Evolutionary conservation across 92 coral and sea anemone species (phyloP).

Genomic region (Metridium senile): DNA sequence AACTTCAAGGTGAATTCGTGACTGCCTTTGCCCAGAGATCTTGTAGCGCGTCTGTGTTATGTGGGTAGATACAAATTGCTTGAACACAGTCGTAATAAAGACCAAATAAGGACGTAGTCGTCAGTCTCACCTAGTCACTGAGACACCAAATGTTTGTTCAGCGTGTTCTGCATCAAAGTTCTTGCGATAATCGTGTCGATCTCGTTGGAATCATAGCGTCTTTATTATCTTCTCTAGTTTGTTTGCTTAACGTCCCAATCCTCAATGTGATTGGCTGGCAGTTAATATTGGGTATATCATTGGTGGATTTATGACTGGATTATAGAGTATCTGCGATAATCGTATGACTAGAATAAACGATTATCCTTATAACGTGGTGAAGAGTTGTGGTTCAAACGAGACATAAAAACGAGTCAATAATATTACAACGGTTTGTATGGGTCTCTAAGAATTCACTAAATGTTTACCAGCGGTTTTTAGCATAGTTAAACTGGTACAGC

Average conservation of each 20-base stretch:
- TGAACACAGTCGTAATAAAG: too few species aligned
- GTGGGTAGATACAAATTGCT: too few species aligned
- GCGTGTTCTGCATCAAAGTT: background rate
- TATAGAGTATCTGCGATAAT: background rate
- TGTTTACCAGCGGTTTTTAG: background rate
- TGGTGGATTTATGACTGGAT: background rate
- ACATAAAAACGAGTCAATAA: background rate
- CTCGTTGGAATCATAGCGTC: background rate
- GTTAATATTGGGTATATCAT: background rate
- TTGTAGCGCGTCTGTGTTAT: background rate
- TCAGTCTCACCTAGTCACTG: too few species aligned
- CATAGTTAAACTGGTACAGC: background rate
- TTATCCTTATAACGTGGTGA: background rate
- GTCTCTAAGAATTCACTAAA: background rate
- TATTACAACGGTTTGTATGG: background rate
- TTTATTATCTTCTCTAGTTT: too few species aligned
- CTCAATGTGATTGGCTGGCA: background rate
- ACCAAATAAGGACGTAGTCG: too few species aligned
- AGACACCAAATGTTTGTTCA: too few species aligned
- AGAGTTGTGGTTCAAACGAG: background rate
- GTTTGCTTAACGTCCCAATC: background rate
- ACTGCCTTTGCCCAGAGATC: background rate
- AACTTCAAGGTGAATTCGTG: too few species aligned
- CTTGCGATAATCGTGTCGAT: background rate
- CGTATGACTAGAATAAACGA: background rate